Conservation (phyloP, 2,113 vertebrate species). For the Halcyon malimbica region DNA sequence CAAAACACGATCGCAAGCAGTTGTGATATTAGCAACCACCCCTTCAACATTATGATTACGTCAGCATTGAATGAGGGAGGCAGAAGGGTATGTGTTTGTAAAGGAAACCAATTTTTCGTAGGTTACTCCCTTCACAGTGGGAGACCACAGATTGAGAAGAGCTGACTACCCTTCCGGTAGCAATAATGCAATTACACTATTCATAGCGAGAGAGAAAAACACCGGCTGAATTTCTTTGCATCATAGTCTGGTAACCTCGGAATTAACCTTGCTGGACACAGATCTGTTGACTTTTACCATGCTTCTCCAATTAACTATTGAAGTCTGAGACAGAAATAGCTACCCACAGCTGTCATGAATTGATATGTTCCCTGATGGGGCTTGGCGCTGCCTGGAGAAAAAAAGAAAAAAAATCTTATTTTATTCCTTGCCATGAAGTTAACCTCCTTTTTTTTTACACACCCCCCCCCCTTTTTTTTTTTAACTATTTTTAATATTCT, state of each 20-base stretch:
- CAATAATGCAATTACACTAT: neutral
- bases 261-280: constrained; percentile 56
- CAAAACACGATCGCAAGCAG: neutral
- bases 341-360: constrained; percentile 44
- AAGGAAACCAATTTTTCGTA: constrained; percentile 34
- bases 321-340: constrained; percentile 51
- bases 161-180: constrained; percentile 30
- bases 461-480: neutral
- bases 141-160: constrained; percentile 49
- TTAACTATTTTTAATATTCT: constrained; percentile 11
- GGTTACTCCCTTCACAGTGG: constrained; percentile 35
- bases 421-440: constrained; percentile 4
- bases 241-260: constrained; percentile 37
- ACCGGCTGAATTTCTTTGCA: constrained; percentile 27
- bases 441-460: neutral
- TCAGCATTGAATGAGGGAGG: constrained; percentile 10
- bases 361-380: constrained; percentile 8
- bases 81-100: constrained; percentile 44
- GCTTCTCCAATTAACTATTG: constrained; percentile 7
- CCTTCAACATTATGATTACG: neutral
- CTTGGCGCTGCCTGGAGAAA: neutral
- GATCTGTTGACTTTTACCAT: constrained; percentile 40
- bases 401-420: neutral
- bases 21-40: constrained; percentile 13
- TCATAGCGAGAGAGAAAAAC: constrained; percentile 30